Percentiles rank a stretch among this genome's conserved stretches.
Conservation (phyloP, 2,113 vertebrate species). For the Anthoscopus minutus region DNA sequence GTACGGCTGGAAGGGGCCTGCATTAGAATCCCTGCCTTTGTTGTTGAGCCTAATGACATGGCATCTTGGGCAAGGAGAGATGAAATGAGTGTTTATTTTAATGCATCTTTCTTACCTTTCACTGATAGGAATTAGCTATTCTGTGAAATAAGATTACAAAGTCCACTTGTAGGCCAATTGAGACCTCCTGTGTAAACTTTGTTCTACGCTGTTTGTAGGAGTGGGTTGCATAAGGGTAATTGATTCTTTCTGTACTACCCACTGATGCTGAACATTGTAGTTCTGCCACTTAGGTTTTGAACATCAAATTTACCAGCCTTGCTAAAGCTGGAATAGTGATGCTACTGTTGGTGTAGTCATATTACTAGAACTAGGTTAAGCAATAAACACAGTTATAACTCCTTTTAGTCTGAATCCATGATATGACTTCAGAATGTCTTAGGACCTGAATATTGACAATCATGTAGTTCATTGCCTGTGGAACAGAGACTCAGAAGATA, state of each 20-base stretch:
- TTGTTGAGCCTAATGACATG: neutral
- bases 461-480: neutral
- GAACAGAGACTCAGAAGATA: neutral
- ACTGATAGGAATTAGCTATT: neutral
- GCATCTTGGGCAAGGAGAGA: neutral
- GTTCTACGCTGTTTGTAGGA: neutral
- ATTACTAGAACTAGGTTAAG: neutral
- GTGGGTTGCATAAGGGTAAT: neutral
- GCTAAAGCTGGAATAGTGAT: neutral
- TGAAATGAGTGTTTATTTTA: neutral
- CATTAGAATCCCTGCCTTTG: neutral
- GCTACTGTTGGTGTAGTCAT: neutral
- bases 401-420: neutral
- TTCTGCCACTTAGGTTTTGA: neutral
- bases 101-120: neutral
- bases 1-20: neutral
- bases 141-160: neutral
- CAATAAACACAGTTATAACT: neutral
- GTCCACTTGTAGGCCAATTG: neutral
- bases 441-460: neutral
- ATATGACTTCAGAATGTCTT: neutral
- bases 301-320: neutral
- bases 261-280: neutral
- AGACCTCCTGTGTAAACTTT: neutral
- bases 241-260: neutral